A percentile compares a stretch with the other conserved stretches of the same genome.
These are phyloP conservation scores for Drosophila malerkotliana DNA, from an alignment of 1,140 invertebrate genomes.

Conservation along the genomic window DNA sequence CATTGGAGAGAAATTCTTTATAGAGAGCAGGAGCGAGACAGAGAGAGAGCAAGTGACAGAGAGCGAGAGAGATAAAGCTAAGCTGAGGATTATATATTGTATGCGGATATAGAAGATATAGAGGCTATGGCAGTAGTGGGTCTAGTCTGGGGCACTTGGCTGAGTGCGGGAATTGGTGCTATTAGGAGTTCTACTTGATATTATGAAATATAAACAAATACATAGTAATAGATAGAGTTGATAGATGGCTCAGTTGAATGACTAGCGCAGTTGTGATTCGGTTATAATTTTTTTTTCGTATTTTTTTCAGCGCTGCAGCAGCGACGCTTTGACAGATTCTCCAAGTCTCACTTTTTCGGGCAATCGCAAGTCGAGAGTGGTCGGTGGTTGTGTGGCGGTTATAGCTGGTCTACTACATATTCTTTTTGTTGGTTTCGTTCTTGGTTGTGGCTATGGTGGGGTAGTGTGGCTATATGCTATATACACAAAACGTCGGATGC, in stretches of 20 bases:
- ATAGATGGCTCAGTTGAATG: constrained; percentile 52
- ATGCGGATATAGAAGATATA: constrained; percentile 21
- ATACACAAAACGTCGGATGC: constrained; percentile 48
- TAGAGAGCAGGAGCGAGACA: constrained; percentile 19
- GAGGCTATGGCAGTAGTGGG: constrained; percentile 38
- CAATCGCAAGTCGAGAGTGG: constrained; percentile 35
- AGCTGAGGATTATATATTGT: constrained; percentile 30
- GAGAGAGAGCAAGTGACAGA: constrained; percentile 22
- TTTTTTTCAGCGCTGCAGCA: constrained; percentile 67
- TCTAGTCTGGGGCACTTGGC: constrained; percentile 43
- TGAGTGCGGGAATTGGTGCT: constrained; percentile 37
- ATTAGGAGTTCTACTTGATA: constrained; percentile 48
- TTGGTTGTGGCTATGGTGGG: constrained; percentile 33
- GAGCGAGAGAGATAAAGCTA: constrained; percentile 38
- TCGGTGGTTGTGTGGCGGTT: constrained; percentile 45
- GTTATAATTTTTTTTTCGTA: constrained; percentile 46
- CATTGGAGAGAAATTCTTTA: constrained; percentile 17
- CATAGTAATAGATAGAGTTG: constrained; percentile 54
- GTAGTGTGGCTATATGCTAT: constrained; percentile 55
- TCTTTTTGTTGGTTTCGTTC: constrained; percentile 7
- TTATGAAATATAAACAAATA: constrained; percentile 44
- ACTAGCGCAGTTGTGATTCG: constrained; percentile 68
- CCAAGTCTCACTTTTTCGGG: constrained; percentile 53
- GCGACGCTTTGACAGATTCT: constrained; percentile 81
- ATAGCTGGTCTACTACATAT: constrained; percentile 20